Percentiles rank a stretch among this genome's conserved stretches.
Evolutionary conservation across 2,113 vertebrate species (phyloP).

Genomic region (Indicator indicator): DNA sequence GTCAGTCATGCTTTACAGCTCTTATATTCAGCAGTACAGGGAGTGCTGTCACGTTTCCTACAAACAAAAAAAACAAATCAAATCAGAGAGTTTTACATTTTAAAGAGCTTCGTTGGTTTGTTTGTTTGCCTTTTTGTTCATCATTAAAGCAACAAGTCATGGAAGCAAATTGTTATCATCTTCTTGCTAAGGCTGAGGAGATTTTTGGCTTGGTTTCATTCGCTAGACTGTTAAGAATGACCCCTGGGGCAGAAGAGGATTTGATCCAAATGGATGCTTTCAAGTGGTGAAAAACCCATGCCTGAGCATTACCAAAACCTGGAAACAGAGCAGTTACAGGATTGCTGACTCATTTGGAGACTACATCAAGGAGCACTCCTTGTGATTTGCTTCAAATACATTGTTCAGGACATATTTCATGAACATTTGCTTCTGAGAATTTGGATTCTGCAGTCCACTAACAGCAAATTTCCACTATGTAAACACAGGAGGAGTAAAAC

Average conservation of each 20-base stretch:
- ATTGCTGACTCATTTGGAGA: neutral
- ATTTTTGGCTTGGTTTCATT: neutral
- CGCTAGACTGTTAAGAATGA: neutral
- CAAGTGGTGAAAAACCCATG: neutral
- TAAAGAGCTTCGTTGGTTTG: neutral
- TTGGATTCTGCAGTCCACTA: neutral
- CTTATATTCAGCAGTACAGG: constrained; percentile 2
- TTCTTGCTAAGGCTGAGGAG: neutral
- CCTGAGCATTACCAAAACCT: neutral
- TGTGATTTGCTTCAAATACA: neutral
- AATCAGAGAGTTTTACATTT: constrained; percentile 33
- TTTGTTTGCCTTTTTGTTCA: too few relatives aligned
- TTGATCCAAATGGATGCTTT: neutral
- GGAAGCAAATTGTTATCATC: neutral
- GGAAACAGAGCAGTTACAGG: neutral
- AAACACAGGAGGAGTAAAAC: neutral
- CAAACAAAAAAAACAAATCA: constrained; percentile 52
- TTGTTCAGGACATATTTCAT: neutral
- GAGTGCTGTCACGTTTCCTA: constrained; percentile 53
- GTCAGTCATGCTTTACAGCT: constrained; percentile 27
- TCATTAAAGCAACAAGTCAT: neutral
- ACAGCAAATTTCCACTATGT: neutral
- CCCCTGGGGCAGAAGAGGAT: neutral
- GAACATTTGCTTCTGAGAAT: neutral
- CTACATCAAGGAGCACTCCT: neutral